phyloP scores from a whole-genome alignment of 2,888 invertebrate species.

The Sylvicola cinctus region DNA sequence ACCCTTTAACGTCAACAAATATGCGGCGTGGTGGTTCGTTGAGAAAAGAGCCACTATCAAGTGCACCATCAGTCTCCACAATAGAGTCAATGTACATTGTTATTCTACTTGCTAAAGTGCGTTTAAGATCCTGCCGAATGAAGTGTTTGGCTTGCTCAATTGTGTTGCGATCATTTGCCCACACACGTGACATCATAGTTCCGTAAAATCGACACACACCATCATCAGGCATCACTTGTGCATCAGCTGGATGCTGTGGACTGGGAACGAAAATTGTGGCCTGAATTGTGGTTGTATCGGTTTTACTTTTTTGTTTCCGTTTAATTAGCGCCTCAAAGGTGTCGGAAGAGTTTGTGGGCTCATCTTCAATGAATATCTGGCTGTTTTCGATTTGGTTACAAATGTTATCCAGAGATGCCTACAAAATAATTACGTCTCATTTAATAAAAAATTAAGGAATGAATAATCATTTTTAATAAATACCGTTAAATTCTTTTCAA shows the following conservation, averaged over 20 bases:
- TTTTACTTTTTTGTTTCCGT: slow-evolving; percentile 28
- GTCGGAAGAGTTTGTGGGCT: slow-evolving; percentile 39
- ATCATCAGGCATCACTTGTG: slow-evolving; percentile 5
- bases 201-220: slow-evolving; percentile 17
- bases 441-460: slow-evolving; percentile 1
- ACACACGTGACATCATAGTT: slow-evolving; percentile 35
- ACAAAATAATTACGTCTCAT: slow-evolving; percentile 4
- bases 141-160: slow-evolving; percentile 50
- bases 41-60: slow-evolving; percentile 35
- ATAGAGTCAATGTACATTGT: slow-evolving; percentile 87
- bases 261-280: slow-evolving; percentile 48
- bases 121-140: slow-evolving; percentile 62
- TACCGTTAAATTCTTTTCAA: slow-evolving; percentile 20
- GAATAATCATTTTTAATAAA: slow-evolving; percentile 4
- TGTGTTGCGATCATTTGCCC: slow-evolving; percentile 54
- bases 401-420: slow-evolving; percentile 30
- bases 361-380: slow-evolving; percentile 53
- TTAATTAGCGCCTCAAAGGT: slow-evolving; percentile 40
- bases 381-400: slow-evolving; percentile 30
- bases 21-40: slow-evolving; percentile 82
- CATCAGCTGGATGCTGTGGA: slow-evolving; percentile 28
- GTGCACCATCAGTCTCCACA: slow-evolving; percentile 27
- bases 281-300: slow-evolving; percentile 16
- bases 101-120: slow-evolving; percentile 66
- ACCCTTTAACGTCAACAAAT: slow-evolving; percentile 45